phyloP scores from a whole-genome alignment of 2,113 vertebrate genomes.

The Ctenodactylus gundi region DNA sequence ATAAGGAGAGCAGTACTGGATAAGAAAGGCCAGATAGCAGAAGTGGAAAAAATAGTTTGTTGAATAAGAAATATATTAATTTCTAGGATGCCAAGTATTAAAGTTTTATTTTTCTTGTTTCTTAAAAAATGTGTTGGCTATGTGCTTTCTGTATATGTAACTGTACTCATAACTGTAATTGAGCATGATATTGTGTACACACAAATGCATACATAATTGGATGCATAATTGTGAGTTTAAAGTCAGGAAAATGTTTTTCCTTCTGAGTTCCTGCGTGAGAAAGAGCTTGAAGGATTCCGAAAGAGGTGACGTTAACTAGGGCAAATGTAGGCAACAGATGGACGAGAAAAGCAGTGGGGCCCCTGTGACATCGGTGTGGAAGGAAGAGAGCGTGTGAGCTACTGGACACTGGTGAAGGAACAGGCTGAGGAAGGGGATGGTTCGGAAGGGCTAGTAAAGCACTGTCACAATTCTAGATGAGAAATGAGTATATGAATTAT shows the following conservation, averaged over 20 bases:
- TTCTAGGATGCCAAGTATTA: background rate
- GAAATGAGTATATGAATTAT: background rate
- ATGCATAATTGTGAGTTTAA: background rate
- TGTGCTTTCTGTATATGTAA: background rate
- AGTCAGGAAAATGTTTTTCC: background rate
- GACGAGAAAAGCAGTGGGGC: background rate
- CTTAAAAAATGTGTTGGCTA: background rate
- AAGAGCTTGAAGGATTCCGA: background rate
- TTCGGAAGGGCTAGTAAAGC: background rate
- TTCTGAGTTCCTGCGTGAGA: slow-evolving; percentile 4
- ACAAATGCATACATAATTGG: background rate
- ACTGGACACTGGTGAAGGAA: background rate
- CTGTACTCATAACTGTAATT: background rate
- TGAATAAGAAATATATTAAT: background rate
- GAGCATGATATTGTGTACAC: background rate
- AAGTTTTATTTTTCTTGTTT: background rate
- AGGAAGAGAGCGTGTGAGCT: background rate
- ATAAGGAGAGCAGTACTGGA: background rate
- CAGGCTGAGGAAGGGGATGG: background rate
- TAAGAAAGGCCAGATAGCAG: slow-evolving; percentile 7
- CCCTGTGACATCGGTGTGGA: background rate
- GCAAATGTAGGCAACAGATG: background rate
- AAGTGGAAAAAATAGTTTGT: background rate
- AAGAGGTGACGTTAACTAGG: background rate
- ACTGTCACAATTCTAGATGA: background rate